A percentile compares a stretch with the other conserved stretches of the same genome.
These are phyloP conservation scores for Listrodromus nycthemerus DNA, from an alignment of 2,888 invertebrate genomes.

Conservation along the genomic window DNA sequence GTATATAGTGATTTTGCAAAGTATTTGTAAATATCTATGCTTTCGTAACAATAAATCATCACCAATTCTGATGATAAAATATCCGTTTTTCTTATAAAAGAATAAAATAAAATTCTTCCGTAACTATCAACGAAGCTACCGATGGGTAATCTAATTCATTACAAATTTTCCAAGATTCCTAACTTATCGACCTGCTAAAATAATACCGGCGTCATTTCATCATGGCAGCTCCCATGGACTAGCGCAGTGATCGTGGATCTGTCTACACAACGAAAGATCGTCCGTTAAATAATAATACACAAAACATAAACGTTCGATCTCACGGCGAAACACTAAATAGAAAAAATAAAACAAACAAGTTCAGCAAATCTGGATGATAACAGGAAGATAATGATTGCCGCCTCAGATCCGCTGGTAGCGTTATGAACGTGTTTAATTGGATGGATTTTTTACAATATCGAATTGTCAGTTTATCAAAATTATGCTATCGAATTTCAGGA, in stretches of 20 bases:
- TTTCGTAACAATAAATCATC: slow-evolving; percentile 78
- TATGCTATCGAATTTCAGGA: slow-evolving; percentile 86
- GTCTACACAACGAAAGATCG: slow-evolving; percentile 9
- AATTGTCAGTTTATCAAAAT: background rate
- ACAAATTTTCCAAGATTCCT: background rate
- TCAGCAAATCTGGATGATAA: slow-evolving; percentile 95
- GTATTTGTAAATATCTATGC: slow-evolving; percentile 81
- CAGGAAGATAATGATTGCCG: slow-evolving; percentile 94
- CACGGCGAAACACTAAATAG: slow-evolving; percentile 16
- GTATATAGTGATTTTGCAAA: slow-evolving; percentile 76
- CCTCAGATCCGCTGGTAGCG: slow-evolving; percentile 94
- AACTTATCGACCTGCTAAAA: background rate
- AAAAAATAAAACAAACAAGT: slow-evolving; percentile 70
- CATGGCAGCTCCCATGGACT: slow-evolving; percentile 62
- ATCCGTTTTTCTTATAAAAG: no score
- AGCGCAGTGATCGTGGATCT: slow-evolving; percentile 21
- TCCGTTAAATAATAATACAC: slow-evolving; percentile 19
- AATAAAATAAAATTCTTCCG: no score
- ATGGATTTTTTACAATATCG: background rate
- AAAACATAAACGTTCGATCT: slow-evolving; percentile 16
- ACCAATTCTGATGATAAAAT: slow-evolving; percentile 57
- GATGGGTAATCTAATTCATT: background rate
- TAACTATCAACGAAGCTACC: background rate
- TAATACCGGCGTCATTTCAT: slow-evolving; percentile 62
- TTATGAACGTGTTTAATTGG: background rate